Evolutionary conservation across 2,888 invertebrate genomes (phyloP), one percentile per base, ranked within the genome.

Genomic region (Euplagia quadripunctaria): DNA sequence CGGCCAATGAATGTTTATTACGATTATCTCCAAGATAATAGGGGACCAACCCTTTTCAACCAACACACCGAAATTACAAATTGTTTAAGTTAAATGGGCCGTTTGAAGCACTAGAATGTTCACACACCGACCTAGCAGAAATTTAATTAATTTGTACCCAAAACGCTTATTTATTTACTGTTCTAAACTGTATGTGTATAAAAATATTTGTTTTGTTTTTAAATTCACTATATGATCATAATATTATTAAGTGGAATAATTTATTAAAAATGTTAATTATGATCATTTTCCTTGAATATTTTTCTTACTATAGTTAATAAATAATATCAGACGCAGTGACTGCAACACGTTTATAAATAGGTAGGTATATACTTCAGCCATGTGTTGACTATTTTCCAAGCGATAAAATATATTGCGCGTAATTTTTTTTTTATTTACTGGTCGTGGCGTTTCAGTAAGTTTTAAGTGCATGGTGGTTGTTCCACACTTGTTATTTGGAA

Each of bases 361-460:
- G 86, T 86, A 88, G 86, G 86, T 86, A 83, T 85, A 86, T 84
- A 78, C 80, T 85, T 88, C 85, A 83, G 85, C 87, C 79, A 84
- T 87, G 85, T 90, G 88, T 89, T 88, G 85, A 86, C 85, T 85
- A 80, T 86, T 89, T 89, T 84, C 80, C 73, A 78, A 79, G 79
- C 76, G 84, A 88, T 88, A 89, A 92, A 89, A 88, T 85, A 86
- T 85, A 90, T 84, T 92, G 87, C 90, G 90, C 88, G 78, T 87
- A 80, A 87, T 85, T 87, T 85, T 85, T 86, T 87, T 76, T 68
- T 49, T 80, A 70, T 85, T 73, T 78, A 75, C 74, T 70, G 78
- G 71, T 75, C 64, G 51, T 75, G 69, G 72, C 73, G 78, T 79
- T 81, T 75, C 67, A 76, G 65, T 68, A 75, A 72, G 70, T 69